Conservation (phyloP, 53 echinoderm and acorn worm species). For the Antedon mediterranea region DNA sequence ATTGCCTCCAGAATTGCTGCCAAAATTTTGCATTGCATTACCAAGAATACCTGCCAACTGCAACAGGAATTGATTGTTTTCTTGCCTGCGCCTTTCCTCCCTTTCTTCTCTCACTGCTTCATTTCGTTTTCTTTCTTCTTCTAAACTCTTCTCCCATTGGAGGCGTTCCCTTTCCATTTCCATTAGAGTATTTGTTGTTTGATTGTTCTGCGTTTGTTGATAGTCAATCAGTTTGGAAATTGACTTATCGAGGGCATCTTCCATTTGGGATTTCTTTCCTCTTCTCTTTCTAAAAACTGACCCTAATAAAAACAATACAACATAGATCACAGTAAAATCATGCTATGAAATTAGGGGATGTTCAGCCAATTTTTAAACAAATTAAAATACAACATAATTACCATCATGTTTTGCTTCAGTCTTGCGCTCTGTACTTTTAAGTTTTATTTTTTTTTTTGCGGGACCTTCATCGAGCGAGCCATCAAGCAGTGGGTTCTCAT, state of each 20-base stretch:
- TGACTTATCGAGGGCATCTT: constrained; percentile 8
- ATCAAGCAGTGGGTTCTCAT: too few species aligned
- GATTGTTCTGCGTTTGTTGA: constrained; percentile 3
- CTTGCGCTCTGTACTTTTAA: too few species aligned
- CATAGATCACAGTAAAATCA: too few species aligned
- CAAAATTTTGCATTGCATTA: neutral
- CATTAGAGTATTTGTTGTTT: constrained; percentile 3
- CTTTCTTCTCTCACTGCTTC: neutral
- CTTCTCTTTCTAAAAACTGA: constrained; percentile 10
- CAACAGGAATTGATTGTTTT: neutral
- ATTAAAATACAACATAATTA: too few species aligned
- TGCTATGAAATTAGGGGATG: too few species aligned
- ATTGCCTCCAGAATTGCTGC: too few species aligned
- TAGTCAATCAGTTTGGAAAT: neutral
- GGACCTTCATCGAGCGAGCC: too few species aligned
- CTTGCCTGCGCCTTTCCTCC: neutral
- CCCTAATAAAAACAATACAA: constrained; percentile 3
- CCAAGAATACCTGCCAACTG: neutral
- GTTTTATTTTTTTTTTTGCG: too few species aligned
- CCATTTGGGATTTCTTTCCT: constrained; percentile 4
- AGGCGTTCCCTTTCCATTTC: constrained; percentile 2
- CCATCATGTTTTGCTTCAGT: too few species aligned
- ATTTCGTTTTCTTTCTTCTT: constrained; percentile 2
- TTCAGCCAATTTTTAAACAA: too few species aligned
- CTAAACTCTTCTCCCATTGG: constrained; percentile 2